A percentile compares a stretch with the other conserved stretches of the same genome.
These are phyloP conservation scores for Drosophila pachea DNA, from an alignment of 1,140 invertebrate genomes.

Conservation along the genomic window DNA sequence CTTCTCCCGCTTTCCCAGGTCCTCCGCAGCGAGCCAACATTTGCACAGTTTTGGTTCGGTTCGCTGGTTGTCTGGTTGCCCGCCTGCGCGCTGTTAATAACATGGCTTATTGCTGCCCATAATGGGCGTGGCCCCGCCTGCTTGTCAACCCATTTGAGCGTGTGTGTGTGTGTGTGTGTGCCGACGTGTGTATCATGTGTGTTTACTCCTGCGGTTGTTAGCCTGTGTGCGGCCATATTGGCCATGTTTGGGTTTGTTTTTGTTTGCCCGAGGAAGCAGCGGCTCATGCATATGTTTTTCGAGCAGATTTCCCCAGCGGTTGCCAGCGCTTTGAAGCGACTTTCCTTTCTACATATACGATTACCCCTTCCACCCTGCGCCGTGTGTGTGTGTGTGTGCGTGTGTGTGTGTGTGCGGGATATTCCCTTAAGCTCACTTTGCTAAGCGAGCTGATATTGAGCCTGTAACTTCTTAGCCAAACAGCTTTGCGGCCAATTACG, in stretches of 20 bases:
- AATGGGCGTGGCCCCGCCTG: slow-evolving; percentile 51
- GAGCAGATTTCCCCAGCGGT: slow-evolving; percentile 72
- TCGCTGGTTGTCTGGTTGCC: slow-evolving; percentile 32
- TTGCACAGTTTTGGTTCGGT: slow-evolving; percentile 68
- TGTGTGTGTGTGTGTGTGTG: slow-evolving; percentile 34
- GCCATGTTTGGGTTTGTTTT: slow-evolving; percentile 64
- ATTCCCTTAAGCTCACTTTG: slow-evolving; percentile 67
- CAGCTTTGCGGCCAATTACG: slow-evolving; percentile 46
- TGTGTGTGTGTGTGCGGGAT: neutral
- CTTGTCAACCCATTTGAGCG: slow-evolving; percentile 46
- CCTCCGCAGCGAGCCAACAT: slow-evolving; percentile 52
- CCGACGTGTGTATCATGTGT: slow-evolving; percentile 36
- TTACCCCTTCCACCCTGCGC: neutral
- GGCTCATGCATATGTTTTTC: slow-evolving; percentile 67
- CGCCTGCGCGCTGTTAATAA: slow-evolving; percentile 61
- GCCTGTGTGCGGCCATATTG: slow-evolving; percentile 46
- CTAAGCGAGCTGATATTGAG: slow-evolving; percentile 51
- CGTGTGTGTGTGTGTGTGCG: too few relatives aligned
- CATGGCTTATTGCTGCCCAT: slow-evolving; percentile 74
- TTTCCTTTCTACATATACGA: neutral
- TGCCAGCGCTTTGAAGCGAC: slow-evolving; percentile 56
- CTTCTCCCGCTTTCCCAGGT: too few relatives aligned
- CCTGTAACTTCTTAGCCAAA: slow-evolving; percentile 55
- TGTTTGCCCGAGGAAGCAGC: slow-evolving; percentile 50
- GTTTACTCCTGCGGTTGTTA: slow-evolving; percentile 70